Evolutionary conservation across 2,888 invertebrate species (phyloP).

Genomic region (Tetrapedia diversipes): DNA sequence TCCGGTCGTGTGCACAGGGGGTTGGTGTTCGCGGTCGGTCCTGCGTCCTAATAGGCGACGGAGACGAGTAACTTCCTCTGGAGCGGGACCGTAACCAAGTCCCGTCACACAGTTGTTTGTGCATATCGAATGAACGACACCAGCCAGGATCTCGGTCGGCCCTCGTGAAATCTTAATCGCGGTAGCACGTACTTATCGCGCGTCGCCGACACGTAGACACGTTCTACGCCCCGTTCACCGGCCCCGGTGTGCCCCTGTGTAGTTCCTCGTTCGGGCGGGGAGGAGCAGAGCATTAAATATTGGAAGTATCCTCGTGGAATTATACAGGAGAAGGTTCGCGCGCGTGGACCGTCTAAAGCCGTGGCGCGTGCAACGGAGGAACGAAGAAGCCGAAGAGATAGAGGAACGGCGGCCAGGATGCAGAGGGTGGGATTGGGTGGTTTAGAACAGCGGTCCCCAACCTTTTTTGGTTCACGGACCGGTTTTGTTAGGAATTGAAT

Average conservation of each 20-base stretch:
- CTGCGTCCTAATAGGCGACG: not conserved
- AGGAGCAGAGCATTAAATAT: constrained; percentile 69
- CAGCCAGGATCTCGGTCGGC: constrained; percentile 70
- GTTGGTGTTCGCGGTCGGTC: not conserved
- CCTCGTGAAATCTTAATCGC: constrained; percentile 79
- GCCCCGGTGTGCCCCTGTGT: constrained; percentile 40
- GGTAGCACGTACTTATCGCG: constrained; percentile 71
- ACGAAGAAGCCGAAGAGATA: constrained; percentile 38
- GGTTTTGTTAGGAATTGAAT: no score
- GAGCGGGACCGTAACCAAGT: constrained; percentile 73
- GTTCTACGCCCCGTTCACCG: constrained; percentile 50
- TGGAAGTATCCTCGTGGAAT: constrained; percentile 69
- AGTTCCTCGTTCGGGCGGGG: constrained; percentile 54
- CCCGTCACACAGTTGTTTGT: constrained; percentile 81
- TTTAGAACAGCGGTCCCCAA: no score
- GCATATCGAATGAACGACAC: constrained; percentile 76
- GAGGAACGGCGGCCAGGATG: constrained; percentile 29
- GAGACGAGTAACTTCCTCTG: constrained; percentile 29
- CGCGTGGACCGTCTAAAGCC: constrained; percentile 58
- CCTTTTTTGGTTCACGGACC: no score
- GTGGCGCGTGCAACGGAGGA: constrained; percentile 27
- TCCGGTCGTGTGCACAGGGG: not conserved
- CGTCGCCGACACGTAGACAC: constrained; percentile 59
- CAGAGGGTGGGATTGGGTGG: constrained; percentile 11
- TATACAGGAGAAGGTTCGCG: constrained; percentile 64